phyloP scores from a whole-genome alignment of 2,888 invertebrate genomes.

The Caenorhabditis plicata region DNA sequence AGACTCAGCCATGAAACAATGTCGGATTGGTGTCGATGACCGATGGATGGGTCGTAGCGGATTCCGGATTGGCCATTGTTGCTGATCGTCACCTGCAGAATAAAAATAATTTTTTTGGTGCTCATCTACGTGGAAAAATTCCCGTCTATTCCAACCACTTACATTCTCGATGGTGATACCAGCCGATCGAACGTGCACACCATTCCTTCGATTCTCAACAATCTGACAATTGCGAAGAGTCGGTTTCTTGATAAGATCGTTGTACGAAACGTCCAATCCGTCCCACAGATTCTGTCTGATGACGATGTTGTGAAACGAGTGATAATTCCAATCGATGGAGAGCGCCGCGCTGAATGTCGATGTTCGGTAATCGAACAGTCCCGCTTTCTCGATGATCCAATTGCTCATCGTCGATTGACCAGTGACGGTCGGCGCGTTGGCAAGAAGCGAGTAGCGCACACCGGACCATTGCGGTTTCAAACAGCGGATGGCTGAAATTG shows the following conservation, averaged over 20 bases:
- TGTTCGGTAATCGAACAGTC: slow-evolving; percentile 78
- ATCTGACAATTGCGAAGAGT: slow-evolving; percentile 55
- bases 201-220: slow-evolving; percentile 72
- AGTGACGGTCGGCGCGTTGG: slow-evolving; percentile 71
- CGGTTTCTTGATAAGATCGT: slow-evolving; percentile 81
- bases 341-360: slow-evolving; percentile 67
- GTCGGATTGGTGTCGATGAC: slow-evolving; percentile 77
- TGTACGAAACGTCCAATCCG: slow-evolving; percentile 88
- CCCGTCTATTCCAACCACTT: too few species aligned
- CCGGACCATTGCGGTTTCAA: slow-evolving; percentile 93
- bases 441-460: slow-evolving; percentile 82
- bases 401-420: slow-evolving; percentile 81
- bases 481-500: slow-evolving; percentile 53
- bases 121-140: too few species aligned
- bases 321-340: slow-evolving; percentile 72
- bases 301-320: slow-evolving; percentile 65
- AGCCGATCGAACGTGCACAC: slow-evolving; percentile 70
- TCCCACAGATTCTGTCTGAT: slow-evolving; percentile 86
- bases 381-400: slow-evolving; percentile 86
- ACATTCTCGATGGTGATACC: slow-evolving; percentile 72
- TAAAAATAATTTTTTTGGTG: too few species aligned
- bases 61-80: slow-evolving; percentile 85
- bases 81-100: slow-evolving; percentile 48
- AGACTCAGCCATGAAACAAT: slow-evolving; percentile 79
- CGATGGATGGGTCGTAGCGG: slow-evolving; percentile 78